Evolutionary conservation across 2,888 invertebrate species (phyloP), one percentile per base, ranked within the genome.

Genomic region (Listrodromus nycthemerus): DNA sequence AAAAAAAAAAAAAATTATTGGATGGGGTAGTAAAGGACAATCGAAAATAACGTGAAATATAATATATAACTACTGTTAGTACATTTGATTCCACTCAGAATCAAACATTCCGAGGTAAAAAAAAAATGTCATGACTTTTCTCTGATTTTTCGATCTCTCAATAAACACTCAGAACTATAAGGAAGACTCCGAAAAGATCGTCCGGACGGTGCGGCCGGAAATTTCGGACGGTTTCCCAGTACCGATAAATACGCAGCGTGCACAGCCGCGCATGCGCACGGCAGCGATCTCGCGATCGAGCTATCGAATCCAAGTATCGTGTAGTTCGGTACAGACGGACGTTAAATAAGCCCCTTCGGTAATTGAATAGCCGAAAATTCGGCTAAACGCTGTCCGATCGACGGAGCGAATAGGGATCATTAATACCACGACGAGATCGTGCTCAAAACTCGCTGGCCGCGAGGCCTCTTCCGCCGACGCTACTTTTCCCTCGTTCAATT

Each of bases 301-400:
- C 52, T 70, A 76, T 71, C 58, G 52, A 55, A 73, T 67, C 41
- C 65, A 21, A 73, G 45, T 48, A 74, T 58, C 67, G 58, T 70
- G 37, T 66, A 50, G 52, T 58, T 16, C 10, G 41, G n/a, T 41
- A 41, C 19, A 37, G 30, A 37, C 45, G 63, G 65, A 19, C 24
- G 50, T 52, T 65, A 73, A 82, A 73, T 80, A 69, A 70, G 58
- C 67, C 71, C 73, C 69, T 80, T 82, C 82, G 82, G 75, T 82
- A 83, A 83, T 85, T 84, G 85, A 85, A 85, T 85, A 82, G 83
- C 82, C 83, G 80, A 85, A 83, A 84, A 85, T 85, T 84, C 71
- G 77, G 74, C 69, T 80, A 65, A 69, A 80, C 77, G 77, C 58
- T n/a, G 16, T 27, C 13, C 21, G 58, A 7, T 8, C 19, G n/a